Evolutionary conservation across 2,888 invertebrate genomes (phyloP), one percentile per base, ranked within the genome.

Genomic region (Sinohyriopsis cumingii): DNA sequence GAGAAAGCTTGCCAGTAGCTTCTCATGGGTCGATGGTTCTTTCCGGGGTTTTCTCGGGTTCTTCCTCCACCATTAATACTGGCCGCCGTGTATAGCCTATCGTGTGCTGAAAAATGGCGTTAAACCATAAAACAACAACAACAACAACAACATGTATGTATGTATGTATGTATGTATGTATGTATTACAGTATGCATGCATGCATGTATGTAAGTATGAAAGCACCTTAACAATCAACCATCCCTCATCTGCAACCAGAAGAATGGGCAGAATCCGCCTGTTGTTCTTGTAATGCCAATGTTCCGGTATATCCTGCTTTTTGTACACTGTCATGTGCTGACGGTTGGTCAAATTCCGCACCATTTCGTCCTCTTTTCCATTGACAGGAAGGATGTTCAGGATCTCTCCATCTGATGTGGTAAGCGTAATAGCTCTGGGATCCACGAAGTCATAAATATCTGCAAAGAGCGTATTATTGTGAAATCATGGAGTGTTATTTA

Each of bases 231-330:
- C 73, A 24, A 87, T 75, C 12, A 71, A 92, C 88, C 93, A 94
- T 20, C 93, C 93, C 54, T 92, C 90, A 76, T 93, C 92, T 0
- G 94, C 93, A 54, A 93, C 90, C 1, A 93, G 90, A 65, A 94
- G 89, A 73, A 94, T 92, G 0, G 93, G 93, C 28, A 93, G 92
- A 20, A 93, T 91, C 64, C 94, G 89, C 18, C 89, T 82, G 82
- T 92, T 92, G 76, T 94, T 91, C 67, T 91, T 91, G 79, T 93
- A 94, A 86, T 94, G 93, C 92, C 93, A 94, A 25, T 82, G 78
- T 6, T 91, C 89, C 0, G 93, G 93, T 65, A 93, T 90, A 20
- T 94, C 92, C n/a, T 91, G 89, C 80, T 92, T 93, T 79, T 89
- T 91, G 82, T 92, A 94, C 15, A 94, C 93, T 5, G 68, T 80